phyloP scores from a whole-genome alignment of 2,888 invertebrate species.

The Eudasyphora cyanicolor region DNA sequence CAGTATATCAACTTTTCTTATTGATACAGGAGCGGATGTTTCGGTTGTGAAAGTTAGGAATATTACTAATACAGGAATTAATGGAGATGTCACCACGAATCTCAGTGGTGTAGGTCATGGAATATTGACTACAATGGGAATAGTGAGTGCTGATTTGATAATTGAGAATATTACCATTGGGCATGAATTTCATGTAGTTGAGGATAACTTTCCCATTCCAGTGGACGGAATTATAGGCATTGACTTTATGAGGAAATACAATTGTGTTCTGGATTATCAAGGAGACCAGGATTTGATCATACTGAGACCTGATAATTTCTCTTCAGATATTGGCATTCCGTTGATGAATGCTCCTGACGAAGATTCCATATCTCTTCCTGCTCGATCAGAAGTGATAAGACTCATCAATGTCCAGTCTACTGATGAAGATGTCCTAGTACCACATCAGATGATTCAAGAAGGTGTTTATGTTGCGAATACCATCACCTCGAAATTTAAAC shows the following conservation, averaged over 20 bases:
- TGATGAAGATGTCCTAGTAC: background rate
- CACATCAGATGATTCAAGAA: background rate
- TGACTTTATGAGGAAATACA: background rate
- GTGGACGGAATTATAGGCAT: conserved; percentile 25
- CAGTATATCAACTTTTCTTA: conserved; percentile 1
- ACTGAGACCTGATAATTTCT: background rate
- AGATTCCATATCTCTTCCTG: background rate
- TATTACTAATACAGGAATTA: conserved; percentile 7
- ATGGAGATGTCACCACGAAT: background rate
- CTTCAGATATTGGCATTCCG: background rate
- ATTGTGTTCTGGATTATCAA: background rate
- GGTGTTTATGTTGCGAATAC: too few species aligned
- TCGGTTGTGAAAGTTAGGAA: conserved; percentile 6
- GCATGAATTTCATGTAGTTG: conserved; percentile 1
- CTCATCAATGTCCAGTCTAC: background rate
- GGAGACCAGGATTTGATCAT: background rate
- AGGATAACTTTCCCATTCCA: conserved; percentile 8
- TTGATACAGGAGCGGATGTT: background rate
- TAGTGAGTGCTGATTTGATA: background rate
- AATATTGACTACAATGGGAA: too few species aligned
- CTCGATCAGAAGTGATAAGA: background rate
- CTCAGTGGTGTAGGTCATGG: conserved; percentile 10
- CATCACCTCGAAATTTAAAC: too few species aligned
- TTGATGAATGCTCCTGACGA: background rate
- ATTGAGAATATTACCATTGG: background rate